Evolutionary conservation across 2,888 invertebrate species (phyloP).

Genomic region (Candidula unifasciata): DNA sequence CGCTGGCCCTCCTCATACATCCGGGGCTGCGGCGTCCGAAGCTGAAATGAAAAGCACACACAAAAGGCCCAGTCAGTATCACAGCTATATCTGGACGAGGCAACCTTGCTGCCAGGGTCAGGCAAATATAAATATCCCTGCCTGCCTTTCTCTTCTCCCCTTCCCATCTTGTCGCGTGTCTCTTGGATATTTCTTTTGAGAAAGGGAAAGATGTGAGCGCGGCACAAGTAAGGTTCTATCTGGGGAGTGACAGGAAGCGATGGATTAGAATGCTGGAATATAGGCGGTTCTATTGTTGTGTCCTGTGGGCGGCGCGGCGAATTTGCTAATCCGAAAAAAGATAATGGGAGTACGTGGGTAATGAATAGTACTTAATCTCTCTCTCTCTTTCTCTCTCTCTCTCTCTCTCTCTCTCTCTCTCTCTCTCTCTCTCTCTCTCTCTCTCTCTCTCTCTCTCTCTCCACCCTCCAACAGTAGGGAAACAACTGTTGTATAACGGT

Average conservation of each 20-base stretch:
- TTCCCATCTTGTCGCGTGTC: neutral
- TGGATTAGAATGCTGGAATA: too few species aligned
- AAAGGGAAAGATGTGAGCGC: neutral
- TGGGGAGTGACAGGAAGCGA: too few species aligned
- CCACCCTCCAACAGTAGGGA: too few species aligned
- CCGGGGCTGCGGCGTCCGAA: conserved; percentile 89
- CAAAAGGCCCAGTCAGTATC: conserved; percentile 5
- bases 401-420: neutral
- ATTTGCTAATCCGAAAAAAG: too few species aligned
- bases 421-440: too few species aligned
- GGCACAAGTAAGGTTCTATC: neutral
- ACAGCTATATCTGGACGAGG: neutral
- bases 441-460: too few species aligned
- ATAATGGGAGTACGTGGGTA: too few species aligned
- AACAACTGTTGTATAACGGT: too few species aligned
- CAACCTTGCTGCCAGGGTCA: too few species aligned
- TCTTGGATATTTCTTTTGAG: neutral
- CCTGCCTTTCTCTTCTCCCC: neutral
- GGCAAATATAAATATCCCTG: conserved; percentile 7
- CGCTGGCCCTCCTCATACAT: conserved; percentile 87
- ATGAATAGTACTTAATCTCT: neutral
- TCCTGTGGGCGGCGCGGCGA: too few species aligned
- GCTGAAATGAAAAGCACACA: conserved; percentile 80
- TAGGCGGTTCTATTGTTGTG: too few species aligned
- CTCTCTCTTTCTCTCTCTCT: conserved; percentile 27